Evolutionary conservation across 1,140 invertebrate species (phyloP).

Genomic region (Battus philenor): DNA sequence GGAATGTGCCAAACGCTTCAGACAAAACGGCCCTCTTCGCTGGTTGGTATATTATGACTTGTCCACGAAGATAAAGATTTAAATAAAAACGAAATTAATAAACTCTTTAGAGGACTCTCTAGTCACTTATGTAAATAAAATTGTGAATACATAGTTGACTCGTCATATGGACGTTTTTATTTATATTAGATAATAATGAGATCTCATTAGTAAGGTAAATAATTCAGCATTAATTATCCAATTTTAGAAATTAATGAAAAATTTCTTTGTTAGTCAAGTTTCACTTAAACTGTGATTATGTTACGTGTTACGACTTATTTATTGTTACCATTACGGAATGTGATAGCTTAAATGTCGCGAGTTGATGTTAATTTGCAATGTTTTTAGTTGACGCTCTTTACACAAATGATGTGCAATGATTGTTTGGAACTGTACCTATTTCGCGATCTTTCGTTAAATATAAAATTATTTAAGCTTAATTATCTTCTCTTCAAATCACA

Average conservation of each 20-base stretch:
- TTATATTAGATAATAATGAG: slow-evolving; percentile 67
- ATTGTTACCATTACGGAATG: slow-evolving; percentile 68
- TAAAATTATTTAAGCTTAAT: slow-evolving; percentile 25
- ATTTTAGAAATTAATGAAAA: slow-evolving; percentile 66
- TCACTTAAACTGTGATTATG: slow-evolving; percentile 73
- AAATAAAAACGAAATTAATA: slow-evolving; percentile 55
- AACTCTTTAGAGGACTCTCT: slow-evolving; percentile 63
- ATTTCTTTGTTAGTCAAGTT: slow-evolving; percentile 74
- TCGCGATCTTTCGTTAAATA: slow-evolving; percentile 31
- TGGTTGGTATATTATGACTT: slow-evolving; percentile 47
- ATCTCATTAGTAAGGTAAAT: slow-evolving; percentile 74
- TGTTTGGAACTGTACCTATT: slow-evolving; percentile 39
- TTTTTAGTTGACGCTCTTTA: slow-evolving; percentile 52
- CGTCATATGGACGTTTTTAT: slow-evolving; percentile 66
- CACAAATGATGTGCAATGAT: slow-evolving; percentile 46
- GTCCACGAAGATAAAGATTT: slow-evolving; percentile 48
- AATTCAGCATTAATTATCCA: slow-evolving; percentile 71
- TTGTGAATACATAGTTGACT: slow-evolving; percentile 70
- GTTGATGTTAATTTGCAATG: slow-evolving; percentile 64
- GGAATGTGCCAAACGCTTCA: slow-evolving; percentile 70
- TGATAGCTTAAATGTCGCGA: slow-evolving; percentile 64
- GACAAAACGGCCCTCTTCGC: slow-evolving; percentile 43
- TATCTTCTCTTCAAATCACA: slow-evolving; percentile 25
- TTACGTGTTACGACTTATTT: slow-evolving; percentile 70
- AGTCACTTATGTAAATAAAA: slow-evolving; percentile 73